These are phyloP conservation scores for Bettongia penicillata DNA, from an alignment of 2,113 vertebrate species.

Conservation along the genomic window DNA sequence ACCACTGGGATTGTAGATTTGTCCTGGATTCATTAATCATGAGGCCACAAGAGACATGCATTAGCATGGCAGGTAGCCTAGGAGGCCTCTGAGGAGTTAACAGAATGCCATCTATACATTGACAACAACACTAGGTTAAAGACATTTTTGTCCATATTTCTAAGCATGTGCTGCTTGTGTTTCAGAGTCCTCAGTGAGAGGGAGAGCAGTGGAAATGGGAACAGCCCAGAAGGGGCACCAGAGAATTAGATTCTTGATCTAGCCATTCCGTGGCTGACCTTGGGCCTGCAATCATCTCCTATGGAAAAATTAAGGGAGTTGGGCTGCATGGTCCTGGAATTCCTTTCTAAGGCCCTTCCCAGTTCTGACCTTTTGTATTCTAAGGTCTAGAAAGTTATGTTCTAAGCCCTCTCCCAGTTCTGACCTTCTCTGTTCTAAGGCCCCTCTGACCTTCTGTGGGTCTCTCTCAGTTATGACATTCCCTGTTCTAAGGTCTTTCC, in stretches of 20 bases:
- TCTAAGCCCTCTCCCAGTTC: neutral
- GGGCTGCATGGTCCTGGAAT: neutral
- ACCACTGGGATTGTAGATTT: neutral
- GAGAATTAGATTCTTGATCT: neutral
- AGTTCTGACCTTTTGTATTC: neutral
- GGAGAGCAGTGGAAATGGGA: neutral
- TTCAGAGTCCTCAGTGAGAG: constrained; percentile 16
- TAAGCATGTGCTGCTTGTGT: neutral
- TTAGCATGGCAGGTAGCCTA: neutral
- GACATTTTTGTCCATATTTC: neutral
- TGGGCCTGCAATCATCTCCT: neutral
- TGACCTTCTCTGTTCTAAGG: no score
- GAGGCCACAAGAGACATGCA: neutral
- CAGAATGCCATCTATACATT: neutral
- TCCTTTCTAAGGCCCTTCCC: neutral
- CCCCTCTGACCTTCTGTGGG: no score
- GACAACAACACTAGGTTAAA: constrained; percentile 15
- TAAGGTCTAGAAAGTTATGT: neutral
- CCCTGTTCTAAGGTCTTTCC: no score
- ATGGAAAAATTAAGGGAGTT: neutral
- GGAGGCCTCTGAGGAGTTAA: constrained; percentile 1
- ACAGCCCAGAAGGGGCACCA: neutral
- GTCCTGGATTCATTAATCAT: neutral
- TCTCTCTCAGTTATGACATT: no score
- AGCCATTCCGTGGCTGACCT: neutral